Evolutionary conservation across 2,888 invertebrate species (phyloP).

Genomic region (Eubasilissa splendida): DNA sequence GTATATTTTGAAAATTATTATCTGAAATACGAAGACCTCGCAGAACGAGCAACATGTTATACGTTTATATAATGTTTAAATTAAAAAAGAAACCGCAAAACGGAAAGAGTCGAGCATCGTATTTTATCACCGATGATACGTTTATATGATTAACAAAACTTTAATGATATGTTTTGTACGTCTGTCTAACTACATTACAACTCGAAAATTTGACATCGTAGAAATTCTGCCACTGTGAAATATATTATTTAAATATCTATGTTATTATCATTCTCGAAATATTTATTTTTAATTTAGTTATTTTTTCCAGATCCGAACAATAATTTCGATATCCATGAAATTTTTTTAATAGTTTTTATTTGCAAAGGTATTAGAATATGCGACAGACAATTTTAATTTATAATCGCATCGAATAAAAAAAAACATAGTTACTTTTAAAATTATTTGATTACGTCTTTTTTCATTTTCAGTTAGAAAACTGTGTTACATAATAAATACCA

Average conservation of each 20-base stretch:
- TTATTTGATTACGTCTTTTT: too few relatives aligned
- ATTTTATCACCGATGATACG: background rate
- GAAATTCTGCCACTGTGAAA: background rate
- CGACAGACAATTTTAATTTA: background rate
- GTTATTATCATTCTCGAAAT: background rate
- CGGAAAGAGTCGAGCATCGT: slow-evolving; percentile 15
- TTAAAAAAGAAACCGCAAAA: slow-evolving; percentile 17
- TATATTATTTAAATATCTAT: background rate
- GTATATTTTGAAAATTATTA: background rate
- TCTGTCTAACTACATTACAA: background rate
- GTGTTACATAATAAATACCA: too few relatives aligned
- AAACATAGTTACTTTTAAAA: too few relatives aligned
- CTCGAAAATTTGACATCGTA: too few relatives aligned
- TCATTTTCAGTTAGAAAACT: too few relatives aligned
- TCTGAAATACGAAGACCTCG: background rate
- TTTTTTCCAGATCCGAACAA: too few relatives aligned
- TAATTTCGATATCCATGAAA: background rate
- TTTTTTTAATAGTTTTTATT: background rate
- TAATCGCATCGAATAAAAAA: too few relatives aligned
- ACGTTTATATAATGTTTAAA: slow-evolving; percentile 1
- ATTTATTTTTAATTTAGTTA: too few relatives aligned
- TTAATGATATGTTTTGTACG: background rate
- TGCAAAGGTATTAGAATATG: background rate
- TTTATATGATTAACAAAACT: background rate
- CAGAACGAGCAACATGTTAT: slow-evolving; percentile 18